Base-by-base conservation (phyloP, 2,888 invertebrate genomes). In the Limnephilus lunatus region DNA sequence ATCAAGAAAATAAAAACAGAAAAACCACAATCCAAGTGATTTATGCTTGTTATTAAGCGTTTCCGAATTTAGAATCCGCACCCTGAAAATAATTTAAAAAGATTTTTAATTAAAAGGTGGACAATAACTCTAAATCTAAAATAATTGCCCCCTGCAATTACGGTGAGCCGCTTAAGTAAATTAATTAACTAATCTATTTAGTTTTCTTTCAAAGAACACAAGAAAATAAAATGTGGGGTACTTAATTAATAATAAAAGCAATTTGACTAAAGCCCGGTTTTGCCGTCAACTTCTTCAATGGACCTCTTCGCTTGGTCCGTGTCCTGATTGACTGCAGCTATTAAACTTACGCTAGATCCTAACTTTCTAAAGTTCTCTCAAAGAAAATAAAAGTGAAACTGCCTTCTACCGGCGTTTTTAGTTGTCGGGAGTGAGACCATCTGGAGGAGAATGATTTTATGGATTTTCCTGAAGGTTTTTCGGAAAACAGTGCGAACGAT, bases 171-270 rank as follows among this genome's bases (percentile, higher is more conserved):
- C 15, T 25, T 11, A 9, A 83, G 83, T 35, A 25, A 32, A 35
- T 83, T 83, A 83, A 32, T 83, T 83, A 80, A 68, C 2, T 35
- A 68, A 14, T 25, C 39, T 68, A 32, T 80, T 32, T 68, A 88
- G 88, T 88, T 88, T 80, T 35, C 68, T 80, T 35, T 80, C 25
- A 35, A 39, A 32, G 53, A 53, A 44, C 30, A 31, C 31, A 87
- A 31, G 80, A 80, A 89, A 89, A 25, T 89, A 89, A 89, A 89
- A 89, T 89, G 35, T 15, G n/a, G 39, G 31, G 35, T 31, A 39
- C 44, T 44, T 44, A 89, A 35, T 80, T 81, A 80, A 68, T 68
- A 25, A 68, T 15, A 35, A n/a, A 89, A 89, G 80, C 81, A 35
- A 89, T 89, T 89, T 89, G 80, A 89, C 11, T 31, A 81, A 89